Evolutionary conservation across 2,797 vertebrate genomes (phyloP), one percentile per base, ranked within the genome.

Genomic region (Poeciliopsis turneri): DNA sequence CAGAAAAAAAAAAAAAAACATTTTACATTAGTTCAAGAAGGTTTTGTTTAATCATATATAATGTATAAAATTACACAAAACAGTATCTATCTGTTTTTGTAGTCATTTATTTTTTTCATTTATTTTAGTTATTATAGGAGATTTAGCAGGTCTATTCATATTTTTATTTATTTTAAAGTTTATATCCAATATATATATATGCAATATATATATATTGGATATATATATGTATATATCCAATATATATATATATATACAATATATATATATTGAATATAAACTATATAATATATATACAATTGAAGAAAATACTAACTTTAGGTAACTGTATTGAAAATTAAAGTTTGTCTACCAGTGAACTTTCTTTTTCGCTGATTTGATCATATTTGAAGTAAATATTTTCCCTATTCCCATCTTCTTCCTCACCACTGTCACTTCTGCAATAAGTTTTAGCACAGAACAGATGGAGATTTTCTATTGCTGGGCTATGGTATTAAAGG

Each of bases 381-480:
- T 25, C 0, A 74, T 70, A 88, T 81, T 30, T 77, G 59, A 64
- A 81, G 71, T 57, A 72, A 76, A 85, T 89, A 72, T 88, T 76
- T 83, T 86, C 81, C 70, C 71, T 69, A 59, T 82, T 77, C 10
- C 23, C 86, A 75, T 86, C 46, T 76, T 72, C 71, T 78, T 76
- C 30, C 72, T 78, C 68, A 45, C 64, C 8, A 5, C 76, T 64
- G 68, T 78, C 74, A 72, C 57, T 84, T 85, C 51, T 68, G 84
- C 76, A 86, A 81, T 83, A 88, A 78, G 83, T 41, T 88, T 92
- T 81, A 86, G 75, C 36, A 71, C 72, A 85, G 85, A 85, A 86
- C 91, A 92, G 91, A 90, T 92, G 85, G 87, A 86, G 80, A 75
- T 90, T 92, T 92, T 88, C 82, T 84, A 82, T 78, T 86, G 80